Evolutionary conservation across 1,140 invertebrate species (phyloP).

Genomic region (Lepidurus apus): DNA sequence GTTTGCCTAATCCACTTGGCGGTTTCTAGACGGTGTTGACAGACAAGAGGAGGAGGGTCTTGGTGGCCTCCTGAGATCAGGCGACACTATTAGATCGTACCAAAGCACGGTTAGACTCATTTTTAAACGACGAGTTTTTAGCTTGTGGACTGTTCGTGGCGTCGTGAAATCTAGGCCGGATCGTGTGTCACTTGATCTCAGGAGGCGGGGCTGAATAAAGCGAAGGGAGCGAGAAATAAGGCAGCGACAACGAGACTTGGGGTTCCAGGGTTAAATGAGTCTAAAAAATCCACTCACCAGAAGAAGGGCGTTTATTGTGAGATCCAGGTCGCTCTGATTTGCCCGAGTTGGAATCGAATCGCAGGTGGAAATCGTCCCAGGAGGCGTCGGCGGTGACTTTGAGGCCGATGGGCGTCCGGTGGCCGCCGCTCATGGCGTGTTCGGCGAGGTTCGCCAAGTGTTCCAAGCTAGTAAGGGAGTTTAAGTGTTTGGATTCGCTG

Average conservation of each 20-base stretch:
- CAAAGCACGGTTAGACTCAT: background rate
- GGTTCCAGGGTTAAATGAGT: background rate
- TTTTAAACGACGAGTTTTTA: too few species aligned
- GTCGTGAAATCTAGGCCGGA: too few species aligned
- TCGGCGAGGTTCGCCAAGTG: background rate
- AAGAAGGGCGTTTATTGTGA: conserved; percentile 1
- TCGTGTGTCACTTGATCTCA: background rate
- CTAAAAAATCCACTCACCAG: background rate
- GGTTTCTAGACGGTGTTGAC: background rate
- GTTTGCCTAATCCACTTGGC: conserved; percentile 26
- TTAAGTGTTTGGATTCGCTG: conserved; percentile 43
- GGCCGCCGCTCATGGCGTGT: conserved; percentile 44
- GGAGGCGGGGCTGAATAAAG: background rate
- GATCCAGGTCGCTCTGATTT: background rate
- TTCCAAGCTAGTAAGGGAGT: conserved; percentile 42
- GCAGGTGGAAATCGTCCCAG: conserved; percentile 55
- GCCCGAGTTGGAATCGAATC: background rate
- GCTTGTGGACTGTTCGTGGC: too few species aligned
- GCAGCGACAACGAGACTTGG: background rate
- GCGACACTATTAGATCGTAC: background rate
- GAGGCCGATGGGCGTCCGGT: conserved; percentile 53
- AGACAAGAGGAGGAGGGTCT: conserved; percentile 4
- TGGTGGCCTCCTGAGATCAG: background rate
- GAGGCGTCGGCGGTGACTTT: conserved; percentile 55
- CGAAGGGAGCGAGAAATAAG: background rate